Evolutionary conservation across 1,140 invertebrate species (phyloP).

Genomic region (Cyclargus thomasi): DNA sequence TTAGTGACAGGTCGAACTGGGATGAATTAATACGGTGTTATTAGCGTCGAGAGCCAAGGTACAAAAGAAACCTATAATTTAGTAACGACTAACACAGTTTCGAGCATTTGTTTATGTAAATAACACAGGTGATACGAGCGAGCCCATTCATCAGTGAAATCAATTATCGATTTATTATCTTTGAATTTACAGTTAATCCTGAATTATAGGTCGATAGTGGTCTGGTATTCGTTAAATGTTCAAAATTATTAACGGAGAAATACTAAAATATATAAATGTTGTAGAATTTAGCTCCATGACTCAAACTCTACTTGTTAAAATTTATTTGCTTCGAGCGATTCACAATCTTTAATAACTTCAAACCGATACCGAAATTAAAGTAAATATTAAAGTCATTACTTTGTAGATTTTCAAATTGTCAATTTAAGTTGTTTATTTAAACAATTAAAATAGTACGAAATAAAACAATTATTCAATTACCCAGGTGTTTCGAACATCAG

Average conservation of each 20-base stretch:
- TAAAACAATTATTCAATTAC: neutral
- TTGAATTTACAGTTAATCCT: conserved; percentile 10
- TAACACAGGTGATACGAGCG: conserved; percentile 14
- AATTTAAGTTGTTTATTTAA: neutral
- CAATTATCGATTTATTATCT: conserved; percentile 12
- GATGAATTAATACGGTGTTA: conserved; percentile 49
- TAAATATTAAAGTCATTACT: neutral
- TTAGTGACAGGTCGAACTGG: conserved; percentile 34
- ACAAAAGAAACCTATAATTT: conserved; percentile 60
- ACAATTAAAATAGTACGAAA: neutral
- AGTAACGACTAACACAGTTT: conserved; percentile 30
- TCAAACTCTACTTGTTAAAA: no score
- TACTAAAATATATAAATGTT: neutral
- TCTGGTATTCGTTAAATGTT: neutral
- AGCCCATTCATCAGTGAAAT: conserved; percentile 1
- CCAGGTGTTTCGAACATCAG: conserved; percentile 7
- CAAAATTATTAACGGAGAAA: neutral
- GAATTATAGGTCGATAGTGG: neutral
- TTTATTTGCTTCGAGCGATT: neutral
- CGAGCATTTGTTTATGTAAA: conserved; percentile 18
- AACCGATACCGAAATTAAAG: neutral
- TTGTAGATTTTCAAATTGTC: neutral
- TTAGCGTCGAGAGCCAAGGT: conserved; percentile 53
- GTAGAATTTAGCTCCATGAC: neutral
- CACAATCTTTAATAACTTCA: neutral